Conservation (phyloP, 2,797 vertebrate species). For the Garrulus glandarius region DNA sequence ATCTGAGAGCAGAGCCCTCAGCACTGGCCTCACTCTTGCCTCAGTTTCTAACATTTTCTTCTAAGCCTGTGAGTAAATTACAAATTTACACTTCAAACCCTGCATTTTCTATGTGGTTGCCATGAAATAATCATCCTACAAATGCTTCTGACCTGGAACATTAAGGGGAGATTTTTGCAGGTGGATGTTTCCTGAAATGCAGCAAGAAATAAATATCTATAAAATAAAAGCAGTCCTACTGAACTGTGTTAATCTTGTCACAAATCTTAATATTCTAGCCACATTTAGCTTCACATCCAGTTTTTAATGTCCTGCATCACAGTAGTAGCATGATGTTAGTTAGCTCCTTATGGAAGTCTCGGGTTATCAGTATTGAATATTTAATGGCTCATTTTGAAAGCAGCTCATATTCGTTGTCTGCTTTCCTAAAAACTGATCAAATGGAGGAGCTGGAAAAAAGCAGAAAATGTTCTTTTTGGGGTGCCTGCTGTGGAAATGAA, state of each 20-base stretch:
- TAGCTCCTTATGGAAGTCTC: neutral
- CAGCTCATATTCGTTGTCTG: neutral
- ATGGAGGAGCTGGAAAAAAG: neutral
- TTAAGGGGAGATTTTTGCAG: neutral
- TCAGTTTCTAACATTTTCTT: neutral
- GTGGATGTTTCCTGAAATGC: neutral
- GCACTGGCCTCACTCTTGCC: constrained; percentile 30
- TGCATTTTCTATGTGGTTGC: neutral
- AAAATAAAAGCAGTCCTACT: neutral
- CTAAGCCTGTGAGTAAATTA: constrained; percentile 20
- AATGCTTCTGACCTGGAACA: neutral
- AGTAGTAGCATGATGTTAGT: neutral
- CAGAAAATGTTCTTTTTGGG: neutral
- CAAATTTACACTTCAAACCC: neutral
- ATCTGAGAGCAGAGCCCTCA: constrained; percentile 83
- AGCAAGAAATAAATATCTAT: neutral
- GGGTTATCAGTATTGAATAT: neutral
- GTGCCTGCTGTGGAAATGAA: neutral
- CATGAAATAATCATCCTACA: neutral
- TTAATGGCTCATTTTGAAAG: neutral
- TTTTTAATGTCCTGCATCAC: neutral
- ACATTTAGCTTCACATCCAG: neutral
- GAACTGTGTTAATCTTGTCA: neutral
- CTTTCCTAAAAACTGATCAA: neutral
- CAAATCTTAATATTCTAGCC: neutral